phyloP scores from a whole-genome alignment of 2,888 invertebrate species.

The Patella caerulea region DNA sequence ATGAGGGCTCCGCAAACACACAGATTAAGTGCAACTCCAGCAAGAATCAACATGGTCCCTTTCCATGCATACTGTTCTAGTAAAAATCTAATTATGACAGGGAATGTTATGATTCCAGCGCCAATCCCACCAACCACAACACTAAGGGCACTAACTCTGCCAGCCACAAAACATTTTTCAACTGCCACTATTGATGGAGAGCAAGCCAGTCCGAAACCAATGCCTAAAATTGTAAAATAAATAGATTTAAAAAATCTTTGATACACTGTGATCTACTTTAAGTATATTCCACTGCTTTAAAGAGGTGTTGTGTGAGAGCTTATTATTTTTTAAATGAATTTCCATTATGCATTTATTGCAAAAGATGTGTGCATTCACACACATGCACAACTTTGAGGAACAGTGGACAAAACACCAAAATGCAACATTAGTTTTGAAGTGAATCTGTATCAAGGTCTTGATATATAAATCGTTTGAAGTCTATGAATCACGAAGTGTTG shows the following conservation, averaged over 20 bases:
- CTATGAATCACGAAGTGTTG: too few relatives aligned
- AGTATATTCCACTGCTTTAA: too few relatives aligned
- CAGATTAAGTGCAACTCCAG: slow-evolving; percentile 59
- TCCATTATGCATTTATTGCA: too few relatives aligned
- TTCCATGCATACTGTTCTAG: slow-evolving; percentile 59
- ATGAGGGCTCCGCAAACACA: slow-evolving; percentile 64
- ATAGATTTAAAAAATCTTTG: neutral
- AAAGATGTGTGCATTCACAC: too few relatives aligned
- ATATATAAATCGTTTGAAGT: too few relatives aligned
- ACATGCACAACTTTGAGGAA: too few relatives aligned
- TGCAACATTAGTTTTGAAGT: too few relatives aligned
- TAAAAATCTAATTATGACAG: slow-evolving; percentile 56
- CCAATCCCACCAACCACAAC: slow-evolving; percentile 61
- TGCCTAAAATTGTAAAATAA: slow-evolving; percentile 45
- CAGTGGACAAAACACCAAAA: too few relatives aligned
- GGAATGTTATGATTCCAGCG: slow-evolving; percentile 63
- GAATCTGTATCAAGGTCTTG: too few relatives aligned
- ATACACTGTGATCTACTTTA: too few relatives aligned
- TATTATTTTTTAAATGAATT: too few relatives aligned
- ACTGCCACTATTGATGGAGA: slow-evolving; percentile 66
- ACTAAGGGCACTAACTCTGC: slow-evolving; percentile 59
- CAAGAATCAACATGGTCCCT: slow-evolving; percentile 59
- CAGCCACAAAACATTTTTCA: slow-evolving; percentile 59
- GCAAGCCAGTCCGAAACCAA: slow-evolving; percentile 64
- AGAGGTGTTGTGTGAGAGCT: too few relatives aligned